Percentiles rank a stretch among this genome's conserved stretches.
Conservation (phyloP, 2,797 vertebrate species). For the Thaleichthys pacificus region DNA sequence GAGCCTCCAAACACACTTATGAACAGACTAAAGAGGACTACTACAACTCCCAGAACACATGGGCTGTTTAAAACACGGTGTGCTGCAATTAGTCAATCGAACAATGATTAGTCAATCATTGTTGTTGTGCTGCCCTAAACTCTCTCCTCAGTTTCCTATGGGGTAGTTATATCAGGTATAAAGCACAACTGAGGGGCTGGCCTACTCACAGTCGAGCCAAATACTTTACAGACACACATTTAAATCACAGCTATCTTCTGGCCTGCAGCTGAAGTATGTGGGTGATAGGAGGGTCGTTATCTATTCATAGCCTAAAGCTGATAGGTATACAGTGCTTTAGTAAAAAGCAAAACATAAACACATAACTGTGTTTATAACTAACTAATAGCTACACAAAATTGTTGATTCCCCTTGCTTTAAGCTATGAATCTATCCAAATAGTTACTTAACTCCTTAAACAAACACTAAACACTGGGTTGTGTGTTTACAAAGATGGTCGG, state of each 20-base stretch:
- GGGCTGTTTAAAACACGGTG: too few species aligned
- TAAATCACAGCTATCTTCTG: background rate
- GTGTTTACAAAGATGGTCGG: background rate
- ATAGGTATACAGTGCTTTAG: background rate
- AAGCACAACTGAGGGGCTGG: background rate
- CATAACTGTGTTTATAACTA: background rate
- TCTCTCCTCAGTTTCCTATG: too few species aligned
- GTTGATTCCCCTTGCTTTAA: background rate
- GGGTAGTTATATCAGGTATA: too few species aligned
- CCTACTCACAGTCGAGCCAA: background rate
- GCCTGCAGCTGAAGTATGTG: background rate
- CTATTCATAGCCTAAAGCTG: background rate
- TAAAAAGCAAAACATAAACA: background rate
- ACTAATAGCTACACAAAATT: background rate
- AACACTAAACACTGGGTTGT: background rate
- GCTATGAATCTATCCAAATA: background rate
- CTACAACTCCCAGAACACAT: too few species aligned
- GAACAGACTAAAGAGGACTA: too few species aligned
- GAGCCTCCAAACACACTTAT: too few species aligned
- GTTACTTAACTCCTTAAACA: background rate
- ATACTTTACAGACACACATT: background rate
- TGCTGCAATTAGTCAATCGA: too few species aligned
- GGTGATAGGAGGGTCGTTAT: background rate
- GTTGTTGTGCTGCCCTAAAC: too few species aligned
- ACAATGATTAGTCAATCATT: too few species aligned